Evolutionary conservation across 1,140 invertebrate genomes (phyloP), one percentile per base, ranked within the genome.

Genomic region (Drosophila subobscura): DNA sequence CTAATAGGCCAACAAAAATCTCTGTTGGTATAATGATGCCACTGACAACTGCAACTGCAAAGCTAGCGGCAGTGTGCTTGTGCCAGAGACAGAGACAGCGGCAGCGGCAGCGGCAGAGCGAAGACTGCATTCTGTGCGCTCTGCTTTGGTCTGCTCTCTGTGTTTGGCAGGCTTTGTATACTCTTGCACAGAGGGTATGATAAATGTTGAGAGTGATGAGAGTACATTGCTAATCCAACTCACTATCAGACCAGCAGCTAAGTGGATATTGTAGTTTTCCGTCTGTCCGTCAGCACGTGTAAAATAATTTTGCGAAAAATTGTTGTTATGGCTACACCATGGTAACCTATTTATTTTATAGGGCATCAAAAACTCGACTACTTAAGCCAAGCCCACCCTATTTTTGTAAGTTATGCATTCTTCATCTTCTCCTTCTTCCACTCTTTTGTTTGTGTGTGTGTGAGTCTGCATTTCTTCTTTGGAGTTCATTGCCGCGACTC

Each of bases 401-500:
- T 37, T 37, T 37, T 37, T 37, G 33, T 37, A 12, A 54, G 60
- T 50, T 78, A 83, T 81, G 72, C 54, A 64, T 63, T 57, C 50
- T 64, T 53, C 49, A 41, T 54, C 4, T 33, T 16, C 23, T 25
- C 14, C 20, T 40, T 33, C 45, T 37, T n/a, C 71, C 49, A 29
- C 29, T 51, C 74, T 33, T 42, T 49, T 47, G 5, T 53, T 4
- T 61, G 46, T 60, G 56, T 52, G 66, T 81, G 77, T 83, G 81
- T 59, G 58, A 65, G 72, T 53, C 80, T 71, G 70, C 58, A 73
- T 58, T 75, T 64, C 79, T 83, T 56, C 51, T 77, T 83, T 78
- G 60, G 83, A 88, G 81, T 86, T 86, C 81, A 86, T 86, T 86
- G 83, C 81, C 81, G 78, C 74, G 37, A 37, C 50, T 77, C 27